These are phyloP conservation scores for Boleophthalmus pectinirostris DNA, from an alignment of 2,113 vertebrate genomes.

Conservation along the genomic window DNA sequence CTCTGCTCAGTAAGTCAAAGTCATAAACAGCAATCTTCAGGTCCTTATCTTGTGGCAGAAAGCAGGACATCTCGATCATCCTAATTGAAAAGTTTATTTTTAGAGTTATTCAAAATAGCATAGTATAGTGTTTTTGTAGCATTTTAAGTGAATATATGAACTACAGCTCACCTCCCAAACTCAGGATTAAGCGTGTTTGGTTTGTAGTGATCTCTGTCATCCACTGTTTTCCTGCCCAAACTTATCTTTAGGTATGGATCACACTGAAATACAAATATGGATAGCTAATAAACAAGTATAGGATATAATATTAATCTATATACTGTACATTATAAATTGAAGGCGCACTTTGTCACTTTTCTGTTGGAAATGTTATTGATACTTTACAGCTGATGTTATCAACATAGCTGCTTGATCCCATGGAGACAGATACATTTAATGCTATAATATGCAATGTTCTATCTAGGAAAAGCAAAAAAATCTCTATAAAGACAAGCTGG, in stretches of 20 bases:
- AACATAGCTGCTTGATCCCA: no score
- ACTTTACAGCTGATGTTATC: no score
- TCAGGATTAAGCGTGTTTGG: slow-evolving; percentile 91
- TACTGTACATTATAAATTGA: no score
- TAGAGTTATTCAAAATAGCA: neutral
- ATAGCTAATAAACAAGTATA: neutral
- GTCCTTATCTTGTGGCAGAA: slow-evolving; percentile 96
- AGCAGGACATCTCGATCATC: slow-evolving; percentile 95
- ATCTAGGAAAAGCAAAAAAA: no score
- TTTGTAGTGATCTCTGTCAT: slow-evolving; percentile 92
- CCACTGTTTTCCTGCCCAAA: slow-evolving; percentile 87
- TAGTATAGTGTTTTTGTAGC: no score
- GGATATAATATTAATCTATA: neutral
- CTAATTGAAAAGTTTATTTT: slow-evolving; percentile 62
- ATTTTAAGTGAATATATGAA: neutral
- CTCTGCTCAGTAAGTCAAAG: slow-evolving; percentile 87
- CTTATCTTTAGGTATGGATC: slow-evolving; percentile 96
- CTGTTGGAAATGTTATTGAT: no score
- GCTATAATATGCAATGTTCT: no score
- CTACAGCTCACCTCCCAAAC: slow-evolving; percentile 86
- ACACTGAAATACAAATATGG: slow-evolving; percentile 77
- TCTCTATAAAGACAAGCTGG: no score
- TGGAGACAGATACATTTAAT: no score
- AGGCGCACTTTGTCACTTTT: neutral
- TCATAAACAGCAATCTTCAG: slow-evolving; percentile 96